A percentile compares a stretch with the other conserved stretches of the same genome.
These are phyloP conservation scores for Cyclopterus lumpus DNA, from an alignment of 2,797 vertebrate genomes.

Conservation along the genomic window DNA sequence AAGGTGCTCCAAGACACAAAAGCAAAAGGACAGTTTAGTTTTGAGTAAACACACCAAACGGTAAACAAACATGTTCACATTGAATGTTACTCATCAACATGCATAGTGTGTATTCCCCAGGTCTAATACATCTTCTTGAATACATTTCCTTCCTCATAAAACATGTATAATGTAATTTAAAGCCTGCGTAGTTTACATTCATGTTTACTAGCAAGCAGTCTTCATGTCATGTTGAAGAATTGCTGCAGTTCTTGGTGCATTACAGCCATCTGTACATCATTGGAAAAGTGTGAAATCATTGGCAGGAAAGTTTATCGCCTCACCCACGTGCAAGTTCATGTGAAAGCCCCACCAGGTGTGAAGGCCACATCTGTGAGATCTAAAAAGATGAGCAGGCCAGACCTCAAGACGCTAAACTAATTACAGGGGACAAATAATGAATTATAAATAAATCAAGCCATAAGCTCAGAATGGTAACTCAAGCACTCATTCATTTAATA, in stretches of 20 bases:
- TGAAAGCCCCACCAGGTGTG: background rate
- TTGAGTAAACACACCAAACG: background rate
- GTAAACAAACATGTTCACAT: background rate
- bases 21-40: background rate
- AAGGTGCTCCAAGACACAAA: background rate
- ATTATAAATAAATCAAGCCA: background rate
- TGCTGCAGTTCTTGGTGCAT: background rate
- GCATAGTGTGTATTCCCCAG: background rate
- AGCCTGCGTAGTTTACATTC: background rate
- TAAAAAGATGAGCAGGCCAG: background rate
- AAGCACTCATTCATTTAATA: background rate
- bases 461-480: background rate
- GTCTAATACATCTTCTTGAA: background rate
- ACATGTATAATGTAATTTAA: background rate
- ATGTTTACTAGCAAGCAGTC: background rate
- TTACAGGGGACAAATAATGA: background rate
- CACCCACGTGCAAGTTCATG: background rate
- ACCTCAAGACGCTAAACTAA: background rate
- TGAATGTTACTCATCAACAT: background rate
- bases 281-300: background rate
- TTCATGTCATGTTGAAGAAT: background rate
- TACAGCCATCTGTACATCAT: background rate
- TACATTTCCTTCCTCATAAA: background rate
- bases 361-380: background rate
- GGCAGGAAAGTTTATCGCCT: background rate